phyloP scores from a whole-genome alignment of 1,140 invertebrate species.

The Ceratosolen solmsi region DNA sequence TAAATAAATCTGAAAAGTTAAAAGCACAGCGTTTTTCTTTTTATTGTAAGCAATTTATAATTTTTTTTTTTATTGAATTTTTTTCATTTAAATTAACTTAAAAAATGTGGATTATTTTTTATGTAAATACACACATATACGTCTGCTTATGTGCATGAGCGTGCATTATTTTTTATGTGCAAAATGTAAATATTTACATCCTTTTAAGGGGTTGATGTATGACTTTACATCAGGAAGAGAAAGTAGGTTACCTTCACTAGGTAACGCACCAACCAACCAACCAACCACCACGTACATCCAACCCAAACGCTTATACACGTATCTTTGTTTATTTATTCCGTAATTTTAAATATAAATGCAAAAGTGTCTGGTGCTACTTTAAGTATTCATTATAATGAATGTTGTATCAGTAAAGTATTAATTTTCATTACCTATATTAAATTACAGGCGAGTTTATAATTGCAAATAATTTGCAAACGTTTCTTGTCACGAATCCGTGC shows the following conservation, averaged over 20 bases:
- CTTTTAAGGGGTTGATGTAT: not conserved
- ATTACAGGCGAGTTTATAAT: not conserved
- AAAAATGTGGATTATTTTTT: not conserved
- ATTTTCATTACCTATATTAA: not conserved
- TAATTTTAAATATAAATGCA: not conserved
- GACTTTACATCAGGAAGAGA: not conserved
- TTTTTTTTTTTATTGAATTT: not conserved
- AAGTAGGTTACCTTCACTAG: not conserved
- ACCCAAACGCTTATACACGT: not conserved
- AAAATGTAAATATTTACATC: not conserved
- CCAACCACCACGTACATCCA: not conserved
- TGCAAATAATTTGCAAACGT: not conserved
- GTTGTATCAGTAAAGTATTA: not conserved
- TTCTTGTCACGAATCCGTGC: not conserved
- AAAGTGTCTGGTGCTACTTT: not conserved
- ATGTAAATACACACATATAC: not conserved
- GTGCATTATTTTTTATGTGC: not conserved
- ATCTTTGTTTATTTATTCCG: too few species aligned
- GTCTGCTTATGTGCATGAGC: not conserved
- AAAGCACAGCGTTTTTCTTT: not conserved
- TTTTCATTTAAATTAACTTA: not conserved
- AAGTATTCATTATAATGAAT: not conserved
- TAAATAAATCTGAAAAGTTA: not conserved
- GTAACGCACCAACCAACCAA: not conserved
- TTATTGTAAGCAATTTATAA: not conserved